Base-by-base conservation (phyloP, 1,140 invertebrate species). In the Drusus annulatus region DNA sequence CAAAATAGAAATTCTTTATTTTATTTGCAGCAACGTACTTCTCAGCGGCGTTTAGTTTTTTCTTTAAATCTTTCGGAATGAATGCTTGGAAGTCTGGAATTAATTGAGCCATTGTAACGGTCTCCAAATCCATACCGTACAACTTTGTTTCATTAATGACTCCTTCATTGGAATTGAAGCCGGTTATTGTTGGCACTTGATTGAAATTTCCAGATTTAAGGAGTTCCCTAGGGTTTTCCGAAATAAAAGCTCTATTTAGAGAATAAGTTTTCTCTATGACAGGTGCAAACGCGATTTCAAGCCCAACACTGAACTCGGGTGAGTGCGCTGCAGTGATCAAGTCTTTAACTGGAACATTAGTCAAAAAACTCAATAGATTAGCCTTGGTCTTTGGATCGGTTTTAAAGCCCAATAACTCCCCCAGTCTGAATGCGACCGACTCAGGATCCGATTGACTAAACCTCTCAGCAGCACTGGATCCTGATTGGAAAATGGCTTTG, bases 381-480 rank as follows among this genome's bases (percentile, higher is more conserved):
- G 88, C 82, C 73, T 86, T 87, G 60, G 85, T 78, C 5, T 45
- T 45, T 45, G 10, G 10, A 50, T 74, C 62, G 6, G 86, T 84
- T 15, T 86, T 77, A 81, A 90, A 92, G 77, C 91, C 91, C 7
- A 93, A 85, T 1, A 86, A 84, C 28, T 85, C 83, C 2, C 90
- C 92, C 10, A 94, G 84, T 79, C 88, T 85, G 23, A 90, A 86
- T 2, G 92, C 90, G 82, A 90, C 89, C 76, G 87, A 86, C 17
- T 87, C 83, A 0, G 91, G 87, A 73, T 91, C 86, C n/a, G 85
- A 84, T 28, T 91, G 85, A 5, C 91, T 86, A 15, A 91, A 89
- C 93, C 93, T 94, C 8, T 90, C 87, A 84, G 88, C 90, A 16
- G 93, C 84, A 31, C 91, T 90, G 10, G 90, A 90, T n/a, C 93